Base-by-base conservation (phyloP, 2,888 invertebrate genomes). In the Phengaris arion region DNA sequence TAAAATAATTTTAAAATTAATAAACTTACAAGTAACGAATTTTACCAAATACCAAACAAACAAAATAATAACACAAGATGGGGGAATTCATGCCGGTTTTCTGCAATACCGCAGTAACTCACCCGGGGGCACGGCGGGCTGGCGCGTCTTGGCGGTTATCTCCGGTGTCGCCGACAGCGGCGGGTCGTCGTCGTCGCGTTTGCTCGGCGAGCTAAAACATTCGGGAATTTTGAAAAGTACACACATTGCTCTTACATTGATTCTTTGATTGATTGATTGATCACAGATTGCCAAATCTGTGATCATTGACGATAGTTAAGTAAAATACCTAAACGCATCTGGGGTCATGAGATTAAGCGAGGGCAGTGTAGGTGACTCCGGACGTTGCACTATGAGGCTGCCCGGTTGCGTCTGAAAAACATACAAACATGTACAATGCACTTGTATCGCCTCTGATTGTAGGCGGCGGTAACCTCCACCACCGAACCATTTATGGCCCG, bases 311-410 rank as follows among this genome's bases (percentile, higher is more conserved):
- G 4, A 35, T 3, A 35, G 35, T 35, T 52, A 51, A 9, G n/a
- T 15, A 45, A 12, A 12, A 51, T 78, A 83, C 95, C 95, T 80
- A 94, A 98, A 98, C 22, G 97, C 97, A 84, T 98, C 98, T 0
- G 98, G 98, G 0, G 98, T 98, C 96, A 98, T 97, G 48, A 97
- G 94, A 83, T 96, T 97, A 46, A 97, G 89, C 82, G 81, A 93
- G 82, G 76, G 86, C 80, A 83, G 92, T 77, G 86, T 74, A 2
- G 93, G 92, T 0, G 93, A 93, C 76, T 92, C 92, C 0, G 91
- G 84, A 2, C 91, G 85, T 77, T 85, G 86, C 1, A 83, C 79
- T 59, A 92, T 86, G 74, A 92, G 82, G 75, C 88, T 89, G 80
- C 89, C 88, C 1, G 89, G 85, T 80, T 89, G 90, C 9, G 88